These are phyloP conservation scores for Sebastes aleutianus DNA, from an alignment of 2,797 vertebrate genomes.

Conservation along the genomic window DNA sequence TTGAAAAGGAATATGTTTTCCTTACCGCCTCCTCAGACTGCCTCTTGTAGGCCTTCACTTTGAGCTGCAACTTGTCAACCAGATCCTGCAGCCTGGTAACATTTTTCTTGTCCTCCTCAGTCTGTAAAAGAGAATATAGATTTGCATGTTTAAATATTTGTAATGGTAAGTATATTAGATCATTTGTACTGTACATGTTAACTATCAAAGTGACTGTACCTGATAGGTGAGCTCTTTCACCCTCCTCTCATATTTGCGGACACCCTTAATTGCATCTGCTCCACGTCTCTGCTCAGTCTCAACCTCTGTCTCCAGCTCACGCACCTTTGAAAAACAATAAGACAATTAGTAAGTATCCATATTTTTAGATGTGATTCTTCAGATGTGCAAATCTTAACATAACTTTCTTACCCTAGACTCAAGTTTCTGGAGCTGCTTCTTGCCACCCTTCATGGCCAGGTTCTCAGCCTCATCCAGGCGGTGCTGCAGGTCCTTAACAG, in stretches of 20 bases:
- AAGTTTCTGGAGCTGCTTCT: slow-evolving; percentile 92
- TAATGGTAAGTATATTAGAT: too few relatives aligned
- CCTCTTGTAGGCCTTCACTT: slow-evolving; percentile 89
- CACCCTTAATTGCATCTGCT: slow-evolving; percentile 81
- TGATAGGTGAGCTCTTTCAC: slow-evolving; percentile 88
- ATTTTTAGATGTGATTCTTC: too few relatives aligned
- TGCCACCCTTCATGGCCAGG: slow-evolving; percentile 91
- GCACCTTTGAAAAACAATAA: slow-evolving; percentile 60
- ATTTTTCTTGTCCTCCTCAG: slow-evolving; percentile 89
- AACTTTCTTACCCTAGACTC: slow-evolving; percentile 81
- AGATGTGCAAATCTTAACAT: neutral
- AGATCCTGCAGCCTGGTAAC: slow-evolving; percentile 85
- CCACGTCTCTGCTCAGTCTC: slow-evolving; percentile 85
- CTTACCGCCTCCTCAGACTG: slow-evolving; percentile 81
- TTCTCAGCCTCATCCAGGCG: slow-evolving; percentile 93
- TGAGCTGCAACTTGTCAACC: slow-evolving; percentile 88
- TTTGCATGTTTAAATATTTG: neutral
- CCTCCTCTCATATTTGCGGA: slow-evolving; percentile 83
- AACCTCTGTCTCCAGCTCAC: slow-evolving; percentile 84
- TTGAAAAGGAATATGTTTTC: too few relatives aligned
- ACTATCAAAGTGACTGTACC: slow-evolving; percentile 52
- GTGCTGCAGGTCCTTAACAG: slow-evolving; percentile 88
- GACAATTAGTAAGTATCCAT: neutral
- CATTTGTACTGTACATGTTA: neutral
- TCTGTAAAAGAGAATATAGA: slow-evolving; percentile 28